These are phyloP conservation scores for Protula sp. DNA, from an alignment of 2,888 invertebrate species.

Conservation along the genomic window DNA sequence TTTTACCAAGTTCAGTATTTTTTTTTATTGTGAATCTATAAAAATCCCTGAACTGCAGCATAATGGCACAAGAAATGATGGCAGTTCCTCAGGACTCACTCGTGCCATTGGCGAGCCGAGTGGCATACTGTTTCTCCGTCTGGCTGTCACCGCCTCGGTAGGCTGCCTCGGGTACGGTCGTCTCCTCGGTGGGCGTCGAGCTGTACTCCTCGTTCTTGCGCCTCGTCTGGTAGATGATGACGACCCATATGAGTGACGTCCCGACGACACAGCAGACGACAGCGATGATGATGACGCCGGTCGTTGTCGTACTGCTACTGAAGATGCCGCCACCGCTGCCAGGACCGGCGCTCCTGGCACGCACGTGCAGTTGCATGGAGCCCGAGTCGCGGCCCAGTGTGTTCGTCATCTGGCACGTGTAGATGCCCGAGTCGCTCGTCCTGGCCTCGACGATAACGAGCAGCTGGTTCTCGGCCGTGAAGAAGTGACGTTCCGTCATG, in stretches of 20 bases:
- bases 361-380: conserved; percentile 25
- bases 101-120: no score
- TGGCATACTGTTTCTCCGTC: no score
- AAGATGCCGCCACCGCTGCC: neutral
- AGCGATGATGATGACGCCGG: conserved; percentile 82
- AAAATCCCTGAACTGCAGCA: no score
- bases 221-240: conserved; percentile 80
- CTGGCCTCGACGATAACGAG: conserved; percentile 79
- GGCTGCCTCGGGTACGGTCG: neutral
- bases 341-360: neutral
- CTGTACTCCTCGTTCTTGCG: conserved; percentile 49
- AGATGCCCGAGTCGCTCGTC: conserved; percentile 73
- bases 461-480: conserved; percentile 80
- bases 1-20: no score
- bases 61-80: no score
- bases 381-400: conserved; percentile 72
- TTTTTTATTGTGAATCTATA: no score
- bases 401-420: conserved; percentile 87
- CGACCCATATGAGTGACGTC: conserved; percentile 87
- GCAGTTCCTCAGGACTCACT: no score
- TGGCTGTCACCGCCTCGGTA: no score
- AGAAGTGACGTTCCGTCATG: conserved; percentile 75
- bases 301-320: conserved; percentile 60
- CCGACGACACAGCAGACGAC: conserved; percentile 85
- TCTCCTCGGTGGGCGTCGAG: neutral